Base-by-base conservation (phyloP, 2,888 invertebrate species). In the Hypomecis atomaria region DNA sequence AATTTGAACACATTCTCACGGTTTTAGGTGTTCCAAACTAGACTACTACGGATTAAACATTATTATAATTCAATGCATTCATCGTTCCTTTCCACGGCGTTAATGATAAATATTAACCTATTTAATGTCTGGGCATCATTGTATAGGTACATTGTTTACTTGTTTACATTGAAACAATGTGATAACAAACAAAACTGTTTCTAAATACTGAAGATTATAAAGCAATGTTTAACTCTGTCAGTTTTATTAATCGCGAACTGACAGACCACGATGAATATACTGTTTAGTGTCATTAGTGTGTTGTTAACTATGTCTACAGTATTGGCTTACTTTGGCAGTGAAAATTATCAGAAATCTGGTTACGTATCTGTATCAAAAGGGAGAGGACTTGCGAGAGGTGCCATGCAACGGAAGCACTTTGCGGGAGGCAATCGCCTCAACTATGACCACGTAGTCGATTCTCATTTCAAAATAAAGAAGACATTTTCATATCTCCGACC, bases 381-480 rank as follows among this genome's bases (percentile, higher is more conserved):
- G 5, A 47, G 38, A 56, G 45, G 47, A 6, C 40, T 33, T 10
- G 8, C 45, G 7, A 38, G 40, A 37, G 23, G 45, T 2, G 23
- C 38, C 6, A 38, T 56, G 47, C 56, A 56, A 6, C 36, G 37
- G 33, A 56, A 47, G 40, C 45, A 56, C 38, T 56, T 47, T 13
- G 23, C 37, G 10, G 47, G 38, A 47, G 38, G 37, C 38, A 56
- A 38, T 37, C 56, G 33, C 8, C n/a, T 47, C n/a, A 47, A 38
- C 7, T 38, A n/a, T 6, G 47, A 56, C 10, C 23, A 56, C 33
- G 47, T 56, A n/a, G 45, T 56, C 5, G 47, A 56, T 47, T 56
- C 56, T 8, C 56, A 56, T 33, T 56, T 56, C 40, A 37, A 40
- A 40, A n/a, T 56, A n/a, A 47, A 40, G 45, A 56, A 56, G 45